Conservation (phyloP, 2,113 vertebrate genomes). For the Myotis davidii region DNA sequence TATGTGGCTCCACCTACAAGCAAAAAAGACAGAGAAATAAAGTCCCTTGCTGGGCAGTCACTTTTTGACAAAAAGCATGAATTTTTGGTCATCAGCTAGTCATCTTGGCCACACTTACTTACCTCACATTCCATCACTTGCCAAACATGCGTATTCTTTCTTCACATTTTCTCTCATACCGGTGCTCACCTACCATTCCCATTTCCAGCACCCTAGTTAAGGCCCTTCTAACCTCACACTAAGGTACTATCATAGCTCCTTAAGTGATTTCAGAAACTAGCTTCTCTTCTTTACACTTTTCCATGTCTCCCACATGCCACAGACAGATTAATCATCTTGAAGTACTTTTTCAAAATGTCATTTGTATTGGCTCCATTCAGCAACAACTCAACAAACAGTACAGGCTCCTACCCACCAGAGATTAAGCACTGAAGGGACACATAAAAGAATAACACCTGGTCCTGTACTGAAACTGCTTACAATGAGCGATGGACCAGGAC, state of each 20-base stretch:
- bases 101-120: not conserved
- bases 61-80: not conserved
- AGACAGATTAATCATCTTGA: conserved; percentile 2
- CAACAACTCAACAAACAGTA: not conserved
- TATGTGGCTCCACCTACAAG: not conserved
- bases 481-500: not conserved
- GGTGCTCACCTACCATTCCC: not conserved
- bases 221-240: not conserved
- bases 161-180: not conserved
- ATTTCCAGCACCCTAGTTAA: not conserved
- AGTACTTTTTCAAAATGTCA: conserved; percentile 19
- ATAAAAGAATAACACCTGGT: not conserved
- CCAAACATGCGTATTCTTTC: not conserved
- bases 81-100: not conserved
- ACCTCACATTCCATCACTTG: not conserved
- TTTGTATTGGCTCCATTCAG: not conserved
- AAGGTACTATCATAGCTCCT: not conserved
- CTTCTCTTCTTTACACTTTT: not conserved
- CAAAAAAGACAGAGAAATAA: not conserved
- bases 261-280: not conserved
- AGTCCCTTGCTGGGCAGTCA: not conserved
- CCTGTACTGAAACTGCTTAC: not conserved
- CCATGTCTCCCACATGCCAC: not conserved
- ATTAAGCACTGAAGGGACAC: not conserved
- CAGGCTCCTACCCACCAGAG: not conserved